Base-by-base conservation (phyloP, 2,113 vertebrate species). In the Malurus alboscapulatus region DNA sequence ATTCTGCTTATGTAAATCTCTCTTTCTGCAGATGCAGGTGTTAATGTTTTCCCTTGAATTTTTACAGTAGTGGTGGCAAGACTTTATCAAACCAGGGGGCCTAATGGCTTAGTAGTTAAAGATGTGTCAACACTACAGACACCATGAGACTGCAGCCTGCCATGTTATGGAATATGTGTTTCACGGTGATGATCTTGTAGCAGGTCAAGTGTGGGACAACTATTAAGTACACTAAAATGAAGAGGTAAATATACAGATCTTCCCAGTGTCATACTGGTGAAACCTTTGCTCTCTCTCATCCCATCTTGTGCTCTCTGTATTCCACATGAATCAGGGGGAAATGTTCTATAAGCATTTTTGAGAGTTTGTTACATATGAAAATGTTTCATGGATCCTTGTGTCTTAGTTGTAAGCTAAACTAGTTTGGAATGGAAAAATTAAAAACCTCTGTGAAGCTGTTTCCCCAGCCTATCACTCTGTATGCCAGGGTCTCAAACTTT, bases 371-470 rank as follows among this genome's bases (percentile, higher is more conserved):
- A 57, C 47, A 14, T 50, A 61, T n/a, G 12, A 59, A 67, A 50
- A 81, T 84, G 80, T 90, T 96, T 91, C 58, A 45, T 36, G 16
- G 57, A 32, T 34, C 32, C 14, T 51, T 69, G 22, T 18, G 38
- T 61, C 47, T 85, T 51, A 36, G 25, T 44, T 51, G 13, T 76
- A 75, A 89, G 24, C 19, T 63, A 85, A 63, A 77, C n/a, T 91
- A 38, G 14, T 68, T 78, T 87, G 75, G 63, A 57, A 85, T 26
- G 10, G 30, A 74, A 94, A 88, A 81, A 74, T 12, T 36, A 26
- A 63, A 78, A 83, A 59, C 7, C 19, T 71, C 53, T 0, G 1
- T 71, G 57, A 32, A 85, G 20, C 12, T 0, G 0, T 48, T 73
- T 83, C 36, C 38, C 87, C 34, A 66, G 55, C 27, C 76, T 75